Evolutionary conservation across 2,888 invertebrate genomes (phyloP), one percentile per base, ranked within the genome.

Genomic region (Eristalis pertinax): DNA sequence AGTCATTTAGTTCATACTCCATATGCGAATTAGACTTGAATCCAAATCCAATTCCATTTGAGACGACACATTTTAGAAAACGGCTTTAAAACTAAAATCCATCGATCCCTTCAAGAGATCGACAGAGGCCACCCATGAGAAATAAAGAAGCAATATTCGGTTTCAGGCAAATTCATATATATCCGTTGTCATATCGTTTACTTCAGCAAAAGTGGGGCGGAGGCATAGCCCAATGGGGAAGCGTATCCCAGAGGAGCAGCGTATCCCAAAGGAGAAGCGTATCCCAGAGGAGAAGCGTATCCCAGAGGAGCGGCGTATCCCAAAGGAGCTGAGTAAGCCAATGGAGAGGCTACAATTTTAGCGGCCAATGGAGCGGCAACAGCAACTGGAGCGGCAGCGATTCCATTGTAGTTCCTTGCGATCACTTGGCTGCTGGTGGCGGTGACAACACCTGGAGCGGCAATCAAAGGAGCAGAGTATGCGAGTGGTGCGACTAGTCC

Each of bases 301-400:
- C 4, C 41, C 41, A 43, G 24, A 58, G 58, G 58, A 24, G 58
- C 22, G 1, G 58, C 4, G 22, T 58, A 58, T 1, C 26, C 60
- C 60, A 60, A 60, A 10, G 85, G 68, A 10, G 89, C 81, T 1
- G 88, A 32, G 15, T 77, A 73, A 5, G 85, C 68, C 26, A 79
- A 35, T 19, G 89, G 89, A 38, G 83, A 4, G 19, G 63, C 63
- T 35, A 60, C 68, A 29, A 62, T 41, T 5, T 41, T 76, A n/a
- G 62, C 68, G 3, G 64, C 70, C 2, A 50, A 5, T 79, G 79
- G 79, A 58, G 79, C 32, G 60, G 77, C 82, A 56, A 69, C 69
- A 91, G 5, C 10, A 93, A 94, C 92, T 1, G 93, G 91, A 91
- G 94, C 90, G 29, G 90, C 82, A 76, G 90, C 90, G 64, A 89